Evolutionary conservation across 2,113 vertebrate species (phyloP).

Genomic region (Hemiprocne comata): DNA sequence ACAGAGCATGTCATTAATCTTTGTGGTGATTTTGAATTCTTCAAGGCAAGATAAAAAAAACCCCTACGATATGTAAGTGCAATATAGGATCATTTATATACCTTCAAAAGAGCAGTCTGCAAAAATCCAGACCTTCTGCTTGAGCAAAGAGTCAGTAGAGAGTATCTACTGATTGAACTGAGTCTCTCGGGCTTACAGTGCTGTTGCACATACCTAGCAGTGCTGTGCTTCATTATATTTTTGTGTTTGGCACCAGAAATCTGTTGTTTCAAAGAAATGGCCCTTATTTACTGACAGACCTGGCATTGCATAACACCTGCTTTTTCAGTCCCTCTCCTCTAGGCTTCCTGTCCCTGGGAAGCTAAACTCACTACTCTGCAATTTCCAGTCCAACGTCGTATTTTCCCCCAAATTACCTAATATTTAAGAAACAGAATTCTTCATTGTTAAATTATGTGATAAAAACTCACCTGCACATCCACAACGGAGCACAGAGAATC

Average conservation of each 20-base stretch:
- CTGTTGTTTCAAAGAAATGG: neutral
- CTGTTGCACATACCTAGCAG: neutral
- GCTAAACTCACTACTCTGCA: accelerated
- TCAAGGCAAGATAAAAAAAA: neutral
- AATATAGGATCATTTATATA: neutral
- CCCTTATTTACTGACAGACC: neutral
- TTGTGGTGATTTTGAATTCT: neutral
- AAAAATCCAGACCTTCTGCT: neutral
- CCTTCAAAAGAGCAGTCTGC: neutral
- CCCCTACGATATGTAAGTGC: too few species aligned
- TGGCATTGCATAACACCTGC: too few species aligned
- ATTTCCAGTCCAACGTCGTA: neutral
- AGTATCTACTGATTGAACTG: neutral
- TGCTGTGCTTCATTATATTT: neutral
- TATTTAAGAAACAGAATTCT: neutral
- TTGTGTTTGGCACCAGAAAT: neutral
- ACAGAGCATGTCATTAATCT: neutral
- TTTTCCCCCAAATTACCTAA: accelerated
- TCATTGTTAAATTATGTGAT: neutral
- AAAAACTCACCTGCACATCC: neutral
- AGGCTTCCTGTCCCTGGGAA: neutral
- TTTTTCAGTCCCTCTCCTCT: neutral
- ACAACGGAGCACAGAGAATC: too few species aligned
- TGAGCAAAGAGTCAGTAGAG: neutral
- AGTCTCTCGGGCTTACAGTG: neutral